Percentiles rank a stretch among this genome's conserved stretches.
These are phyloP conservation scores for Sesia bembeciformis DNA, from an alignment of 2,888 invertebrate genomes.

Conservation along the genomic window DNA sequence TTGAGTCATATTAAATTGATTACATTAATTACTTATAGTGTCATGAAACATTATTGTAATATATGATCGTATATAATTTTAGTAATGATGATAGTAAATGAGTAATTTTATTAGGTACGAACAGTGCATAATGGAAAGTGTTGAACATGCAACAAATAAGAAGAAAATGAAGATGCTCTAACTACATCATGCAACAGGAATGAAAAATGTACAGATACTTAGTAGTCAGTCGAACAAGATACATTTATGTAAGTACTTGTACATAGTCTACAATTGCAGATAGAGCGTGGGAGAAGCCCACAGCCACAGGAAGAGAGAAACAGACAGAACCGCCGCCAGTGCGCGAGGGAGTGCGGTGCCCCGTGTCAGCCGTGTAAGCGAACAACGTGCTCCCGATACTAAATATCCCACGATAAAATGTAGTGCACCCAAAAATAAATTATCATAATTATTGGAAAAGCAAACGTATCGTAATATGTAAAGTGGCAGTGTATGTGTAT, in stretches of 20 bases:
- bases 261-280: conserved; percentile 45
- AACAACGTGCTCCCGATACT: conserved; percentile 56
- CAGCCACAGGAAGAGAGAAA: conserved; percentile 76
- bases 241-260: background rate
- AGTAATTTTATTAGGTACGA: too few relatives aligned
- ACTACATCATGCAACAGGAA: conserved; percentile 7
- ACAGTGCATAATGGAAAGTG: background rate
- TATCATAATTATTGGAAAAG: conserved; percentile 31
- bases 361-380: conserved; percentile 64
- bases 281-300: conserved; percentile 62
- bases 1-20: too few relatives aligned
- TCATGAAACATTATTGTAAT: too few relatives aligned
- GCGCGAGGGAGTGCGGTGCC: conserved; percentile 65
- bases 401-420: conserved; percentile 32
- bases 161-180: conserved; percentile 1
- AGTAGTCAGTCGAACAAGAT: conserved; percentile 1
- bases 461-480: conserved; percentile 48
- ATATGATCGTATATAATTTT: too few relatives aligned
- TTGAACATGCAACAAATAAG: conserved; percentile 6
- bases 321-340: conserved; percentile 74
- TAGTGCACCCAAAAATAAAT: conserved; percentile 56
- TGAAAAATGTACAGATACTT: conserved; percentile 1
- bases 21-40: too few relatives aligned
- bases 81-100: too few relatives aligned
- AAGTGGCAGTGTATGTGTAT: conserved; percentile 68